phyloP scores from a whole-genome alignment of 1,140 invertebrate species.

The Goniozus legneri region DNA sequence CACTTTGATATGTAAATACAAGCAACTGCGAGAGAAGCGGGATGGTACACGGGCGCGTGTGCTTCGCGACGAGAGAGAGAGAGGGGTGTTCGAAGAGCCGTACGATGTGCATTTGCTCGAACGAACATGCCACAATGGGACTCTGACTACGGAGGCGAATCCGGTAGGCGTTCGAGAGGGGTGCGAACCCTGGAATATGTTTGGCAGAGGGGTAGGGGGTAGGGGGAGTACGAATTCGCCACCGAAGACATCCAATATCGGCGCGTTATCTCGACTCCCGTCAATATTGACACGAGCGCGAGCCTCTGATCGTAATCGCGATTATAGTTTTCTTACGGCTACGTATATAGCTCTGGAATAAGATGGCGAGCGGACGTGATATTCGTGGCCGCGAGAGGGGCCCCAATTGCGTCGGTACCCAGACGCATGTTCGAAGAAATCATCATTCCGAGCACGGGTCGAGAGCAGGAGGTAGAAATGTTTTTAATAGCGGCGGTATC shows the following conservation, averaged over 20 bases:
- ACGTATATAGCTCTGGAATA: too few relatives aligned
- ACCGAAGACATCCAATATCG: constrained; percentile 49
- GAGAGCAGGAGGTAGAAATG: too few relatives aligned
- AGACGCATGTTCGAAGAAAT: too few relatives aligned
- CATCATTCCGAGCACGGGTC: too few relatives aligned
- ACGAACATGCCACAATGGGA: constrained; percentile 49
- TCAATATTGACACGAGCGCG: constrained; percentile 45
- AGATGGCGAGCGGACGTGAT: too few relatives aligned
- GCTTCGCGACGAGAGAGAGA: constrained; percentile 1
- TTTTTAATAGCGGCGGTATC: too few relatives aligned
- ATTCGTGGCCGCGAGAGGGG: too few relatives aligned
- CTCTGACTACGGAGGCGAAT: constrained; percentile 40
- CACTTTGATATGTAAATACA: too few relatives aligned
- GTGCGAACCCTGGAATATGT: not conserved
- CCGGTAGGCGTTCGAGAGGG: constrained; percentile 9
- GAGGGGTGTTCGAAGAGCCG: constrained; percentile 8
- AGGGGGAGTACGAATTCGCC: not conserved
- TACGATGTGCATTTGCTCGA: constrained; percentile 52
- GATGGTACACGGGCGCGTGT: constrained; percentile 9
- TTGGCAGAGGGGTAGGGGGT: not conserved
- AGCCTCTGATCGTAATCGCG: constrained; percentile 14
- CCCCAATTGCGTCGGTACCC: too few relatives aligned
- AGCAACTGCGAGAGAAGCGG: too few relatives aligned
- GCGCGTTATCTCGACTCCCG: constrained; percentile 45
- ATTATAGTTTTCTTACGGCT: too few relatives aligned